A percentile compares a stretch with the other conserved stretches of the same genome.
Conservation (phyloP, 2,797 vertebrate species). For the Octomys mimax region DNA sequence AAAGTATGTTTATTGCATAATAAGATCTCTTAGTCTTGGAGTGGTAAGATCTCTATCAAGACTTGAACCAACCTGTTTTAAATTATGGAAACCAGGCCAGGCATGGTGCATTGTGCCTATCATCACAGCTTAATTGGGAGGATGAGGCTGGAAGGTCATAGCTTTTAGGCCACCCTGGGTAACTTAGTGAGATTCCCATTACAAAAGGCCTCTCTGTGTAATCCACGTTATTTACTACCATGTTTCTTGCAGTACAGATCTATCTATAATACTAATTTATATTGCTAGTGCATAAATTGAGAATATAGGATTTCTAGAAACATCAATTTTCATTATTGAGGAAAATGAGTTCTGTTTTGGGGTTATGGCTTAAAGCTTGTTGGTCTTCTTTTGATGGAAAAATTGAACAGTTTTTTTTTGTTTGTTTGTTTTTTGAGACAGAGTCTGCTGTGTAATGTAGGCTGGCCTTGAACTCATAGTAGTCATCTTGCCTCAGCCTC, state of each 20-base stretch:
- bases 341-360: constrained; percentile 35
- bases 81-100: constrained; percentile 16
- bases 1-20: neutral
- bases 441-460: neutral
- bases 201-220: neutral
- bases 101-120: neutral
- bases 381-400: neutral
- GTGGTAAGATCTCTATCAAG: constrained; percentile 5
- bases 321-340: constrained; percentile 12
- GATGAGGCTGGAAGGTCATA: neutral
- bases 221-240: neutral
- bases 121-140: neutral
- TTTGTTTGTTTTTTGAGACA: too few species aligned
- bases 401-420: neutral
- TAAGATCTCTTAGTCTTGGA: neutral
- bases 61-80: neutral
- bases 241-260: neutral
- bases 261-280: neutral
- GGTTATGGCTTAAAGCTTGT: constrained; percentile 9
- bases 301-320: constrained; percentile 15
- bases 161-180: neutral
- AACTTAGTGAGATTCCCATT: neutral
- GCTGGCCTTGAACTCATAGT: neutral
- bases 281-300: neutral
- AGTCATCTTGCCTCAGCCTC: neutral